Percentiles rank a stretch among this genome's conserved stretches.
phyloP scores from a whole-genome alignment of 2,888 invertebrate species.

The Strigamia maritima region DNA sequence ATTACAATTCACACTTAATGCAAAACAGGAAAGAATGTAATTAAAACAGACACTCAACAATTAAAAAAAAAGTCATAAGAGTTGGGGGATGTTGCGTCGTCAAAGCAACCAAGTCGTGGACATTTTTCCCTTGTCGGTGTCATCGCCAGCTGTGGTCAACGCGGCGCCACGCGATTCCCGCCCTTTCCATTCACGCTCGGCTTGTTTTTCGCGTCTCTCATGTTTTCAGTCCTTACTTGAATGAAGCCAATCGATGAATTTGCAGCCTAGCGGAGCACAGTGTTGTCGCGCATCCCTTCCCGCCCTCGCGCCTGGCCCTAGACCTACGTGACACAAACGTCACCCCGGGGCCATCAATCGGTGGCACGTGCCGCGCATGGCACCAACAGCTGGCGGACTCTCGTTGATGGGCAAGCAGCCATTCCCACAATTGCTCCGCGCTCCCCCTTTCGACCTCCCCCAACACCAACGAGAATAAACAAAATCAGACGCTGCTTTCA shows the following conservation, averaged over 20 bases:
- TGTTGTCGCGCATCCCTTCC: constrained; percentile 11
- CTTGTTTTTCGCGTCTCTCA: constrained; percentile 33
- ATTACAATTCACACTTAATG: constrained; percentile 2
- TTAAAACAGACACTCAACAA: constrained; percentile 1
- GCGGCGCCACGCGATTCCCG: constrained; percentile 30
- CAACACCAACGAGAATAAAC: constrained; percentile 17
- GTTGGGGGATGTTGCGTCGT: background rate
- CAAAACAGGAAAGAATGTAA: background rate
- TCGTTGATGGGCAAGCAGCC: constrained; percentile 27
- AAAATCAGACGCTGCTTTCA: background rate
- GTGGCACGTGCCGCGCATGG: constrained; percentile 31
- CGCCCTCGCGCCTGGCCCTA: constrained; percentile 11
- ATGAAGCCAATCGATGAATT: constrained; percentile 29
- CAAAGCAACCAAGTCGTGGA: background rate
- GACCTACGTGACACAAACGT: constrained; percentile 28
- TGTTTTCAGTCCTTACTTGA: constrained; percentile 23
- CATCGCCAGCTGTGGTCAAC: constrained; percentile 32
- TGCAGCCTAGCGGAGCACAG: background rate
- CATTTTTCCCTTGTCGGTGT: constrained; percentile 2
- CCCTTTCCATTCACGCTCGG: constrained; percentile 34
- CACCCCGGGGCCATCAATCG: constrained; percentile 30
- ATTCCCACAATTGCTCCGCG: constrained; percentile 12
- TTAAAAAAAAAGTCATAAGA: background rate
- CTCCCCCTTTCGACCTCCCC: constrained; percentile 5
- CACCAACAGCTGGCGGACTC: constrained; percentile 30